Evolutionary conservation across 2,797 vertebrate genomes (phyloP).

Genomic region (Leuciscus waleckii): DNA sequence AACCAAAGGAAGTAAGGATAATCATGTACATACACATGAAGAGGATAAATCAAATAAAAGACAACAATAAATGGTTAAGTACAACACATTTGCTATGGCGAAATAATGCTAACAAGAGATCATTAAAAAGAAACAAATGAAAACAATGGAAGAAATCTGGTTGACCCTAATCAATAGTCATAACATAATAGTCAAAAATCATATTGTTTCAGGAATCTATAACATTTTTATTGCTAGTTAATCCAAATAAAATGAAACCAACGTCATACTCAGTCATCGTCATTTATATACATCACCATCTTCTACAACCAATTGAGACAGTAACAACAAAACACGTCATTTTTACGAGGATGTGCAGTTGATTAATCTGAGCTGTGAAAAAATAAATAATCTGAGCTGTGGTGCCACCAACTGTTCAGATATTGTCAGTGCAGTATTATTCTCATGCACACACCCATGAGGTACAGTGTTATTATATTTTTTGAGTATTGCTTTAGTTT

Average conservation of each 20-base stretch:
- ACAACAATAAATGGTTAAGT: not conserved
- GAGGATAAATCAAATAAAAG: not conserved
- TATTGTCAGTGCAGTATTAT: conserved; percentile 32
- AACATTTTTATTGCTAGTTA: not conserved
- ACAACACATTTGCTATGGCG: no score
- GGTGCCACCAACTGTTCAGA: conserved; percentile 55
- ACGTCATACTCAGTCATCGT: not conserved
- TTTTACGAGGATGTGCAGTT: not conserved
- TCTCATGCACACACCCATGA: not conserved
- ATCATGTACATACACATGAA: not conserved
- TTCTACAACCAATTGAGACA: not conserved
- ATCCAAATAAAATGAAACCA: not conserved
- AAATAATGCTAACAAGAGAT: not conserved
- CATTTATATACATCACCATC: not conserved
- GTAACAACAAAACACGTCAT: conserved; percentile 6
- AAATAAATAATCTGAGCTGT: not conserved
- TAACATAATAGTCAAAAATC: no score
- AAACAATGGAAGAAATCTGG: not conserved
- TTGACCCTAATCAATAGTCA: no score
- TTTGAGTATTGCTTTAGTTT: not conserved
- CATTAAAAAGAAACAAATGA: not conserved
- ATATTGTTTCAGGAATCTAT: not conserved
- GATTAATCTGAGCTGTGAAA: not conserved
- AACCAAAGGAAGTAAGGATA: not conserved
- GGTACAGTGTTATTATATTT: not conserved